phyloP scores from a whole-genome alignment of 2,113 vertebrate genomes.

The Xenus cinereus region DNA sequence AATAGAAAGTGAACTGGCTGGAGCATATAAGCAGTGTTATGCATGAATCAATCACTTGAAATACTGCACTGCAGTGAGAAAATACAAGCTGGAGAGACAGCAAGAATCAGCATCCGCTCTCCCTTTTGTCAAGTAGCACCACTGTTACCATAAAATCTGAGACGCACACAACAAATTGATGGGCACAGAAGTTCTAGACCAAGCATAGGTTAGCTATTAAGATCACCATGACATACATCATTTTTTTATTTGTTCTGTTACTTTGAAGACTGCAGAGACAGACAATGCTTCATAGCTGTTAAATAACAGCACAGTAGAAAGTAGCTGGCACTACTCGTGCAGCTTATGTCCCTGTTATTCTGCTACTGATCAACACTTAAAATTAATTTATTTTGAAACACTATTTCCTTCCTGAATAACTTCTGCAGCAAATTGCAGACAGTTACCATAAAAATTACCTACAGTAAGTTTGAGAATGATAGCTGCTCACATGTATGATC shows the following conservation, averaged over 20 bases:
- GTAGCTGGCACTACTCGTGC: accelerated
- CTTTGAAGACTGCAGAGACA: background rate
- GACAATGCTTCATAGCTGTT: background rate
- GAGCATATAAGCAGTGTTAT: background rate
- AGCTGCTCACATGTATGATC: background rate
- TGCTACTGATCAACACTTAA: background rate
- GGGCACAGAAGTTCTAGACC: background rate
- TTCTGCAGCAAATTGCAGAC: background rate
- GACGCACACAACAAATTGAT: background rate
- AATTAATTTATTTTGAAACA: background rate
- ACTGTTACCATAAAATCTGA: background rate
- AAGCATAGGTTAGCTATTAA: background rate
- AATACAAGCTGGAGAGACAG: background rate
- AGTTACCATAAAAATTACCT: background rate
- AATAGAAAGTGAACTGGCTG: background rate
- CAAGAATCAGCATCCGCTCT: background rate
- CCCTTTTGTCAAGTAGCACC: background rate
- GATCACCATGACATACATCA: background rate
- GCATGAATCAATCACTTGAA: background rate
- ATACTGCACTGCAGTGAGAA: background rate
- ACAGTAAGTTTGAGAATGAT: background rate
- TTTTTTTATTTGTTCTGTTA: background rate
- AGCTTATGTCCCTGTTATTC: background rate
- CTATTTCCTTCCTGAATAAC: background rate
- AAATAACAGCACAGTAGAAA: background rate